Evolutionary conservation across 2,113 vertebrate species (phyloP), one percentile per base, ranked within the genome.

Genomic region (Dermatemys mawii): DNA sequence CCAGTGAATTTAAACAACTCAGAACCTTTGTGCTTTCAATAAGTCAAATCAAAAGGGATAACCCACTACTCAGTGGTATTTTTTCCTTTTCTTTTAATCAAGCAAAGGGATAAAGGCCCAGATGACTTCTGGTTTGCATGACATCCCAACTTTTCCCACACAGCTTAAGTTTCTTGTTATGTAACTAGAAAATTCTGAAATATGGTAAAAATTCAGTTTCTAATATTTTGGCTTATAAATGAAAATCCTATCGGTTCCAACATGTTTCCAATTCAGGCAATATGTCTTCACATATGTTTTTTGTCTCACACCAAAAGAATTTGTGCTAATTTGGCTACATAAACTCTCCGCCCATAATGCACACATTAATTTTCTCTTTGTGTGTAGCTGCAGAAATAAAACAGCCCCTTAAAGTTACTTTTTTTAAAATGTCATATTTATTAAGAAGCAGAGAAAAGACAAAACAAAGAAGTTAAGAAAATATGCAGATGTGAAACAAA

Each of bases 231-330:
- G 93, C 81, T 41, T 38, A 14, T 11, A 19, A 83, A 13, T 19
- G 51, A 79, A 67, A 76, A 75, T 88, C 29, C 24, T 76, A 41
- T 76, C 73, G 29, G 41, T 27, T 76, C 73, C 44, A 19, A 29
- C 0, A 11, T 87, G 83, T 57, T 94, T 93, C 95, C 88, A 84
- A 1, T 44, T 22, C 89, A 76, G 93, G 81, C 96, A 90, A 81
- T 67, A 94, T 87, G 94, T 86, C 81, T 89, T 83, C 84, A 49
- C 93, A 90, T 85, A 92, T 88, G 94, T 1, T 81, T 94, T 96
- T 92, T 87, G 92, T 94, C 94, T 96, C 76, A 3, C 44, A 14
- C 9, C 88, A 88, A 87, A 95, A 84, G 89, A 87, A 90, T 95
- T 54, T 91, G 21, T 90, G 51, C 83, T 95, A 12, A 88, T 95